These are phyloP conservation scores for Lateolabrax maculatus DNA, from an alignment of 2,797 vertebrate species.

Conservation along the genomic window DNA sequence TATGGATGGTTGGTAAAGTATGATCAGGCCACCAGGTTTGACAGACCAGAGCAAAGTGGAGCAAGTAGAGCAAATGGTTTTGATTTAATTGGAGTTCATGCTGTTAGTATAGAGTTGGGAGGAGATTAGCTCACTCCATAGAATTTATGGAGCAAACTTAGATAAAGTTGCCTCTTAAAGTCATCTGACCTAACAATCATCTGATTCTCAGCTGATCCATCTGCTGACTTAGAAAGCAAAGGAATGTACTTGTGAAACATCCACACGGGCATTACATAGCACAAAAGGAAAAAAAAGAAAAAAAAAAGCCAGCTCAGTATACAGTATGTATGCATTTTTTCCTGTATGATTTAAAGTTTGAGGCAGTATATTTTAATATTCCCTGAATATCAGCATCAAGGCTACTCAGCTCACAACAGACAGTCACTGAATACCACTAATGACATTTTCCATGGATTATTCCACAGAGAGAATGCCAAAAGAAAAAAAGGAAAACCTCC, in stretches of 20 bases:
- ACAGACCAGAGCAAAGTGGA: slow-evolving; percentile 37
- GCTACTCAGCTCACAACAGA: slow-evolving; percentile 20
- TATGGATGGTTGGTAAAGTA: slow-evolving; percentile 16
- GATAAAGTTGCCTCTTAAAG: slow-evolving; percentile 61
- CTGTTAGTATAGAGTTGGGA: slow-evolving; percentile 15
- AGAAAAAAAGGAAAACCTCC: slow-evolving; percentile 1
- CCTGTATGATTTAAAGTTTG: slow-evolving; percentile 16
- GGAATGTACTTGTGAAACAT: slow-evolving; percentile 45
- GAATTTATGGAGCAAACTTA: slow-evolving; percentile 51
- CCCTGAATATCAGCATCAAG: slow-evolving; percentile 11
- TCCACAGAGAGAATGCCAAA: slow-evolving; percentile 37
- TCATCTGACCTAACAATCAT: slow-evolving; percentile 80
- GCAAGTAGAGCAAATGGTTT: slow-evolving; percentile 19
- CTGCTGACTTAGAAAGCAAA: slow-evolving; percentile 73
- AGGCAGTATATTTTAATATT: slow-evolving; percentile 11
- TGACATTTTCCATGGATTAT: slow-evolving; percentile 63
- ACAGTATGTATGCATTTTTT: not conserved
- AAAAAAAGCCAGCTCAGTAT: not conserved
- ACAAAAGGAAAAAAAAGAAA: slow-evolving; percentile 7
- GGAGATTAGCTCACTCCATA: slow-evolving; percentile 33
- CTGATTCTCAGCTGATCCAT: slow-evolving; percentile 81
- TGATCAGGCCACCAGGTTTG: slow-evolving; percentile 18
- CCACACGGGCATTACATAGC: slow-evolving; percentile 50
- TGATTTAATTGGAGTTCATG: slow-evolving; percentile 34
- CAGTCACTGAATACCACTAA: slow-evolving; percentile 31